phyloP scores from a whole-genome alignment of 2,888 invertebrate species.

The Lasioglossum malachurum region DNA sequence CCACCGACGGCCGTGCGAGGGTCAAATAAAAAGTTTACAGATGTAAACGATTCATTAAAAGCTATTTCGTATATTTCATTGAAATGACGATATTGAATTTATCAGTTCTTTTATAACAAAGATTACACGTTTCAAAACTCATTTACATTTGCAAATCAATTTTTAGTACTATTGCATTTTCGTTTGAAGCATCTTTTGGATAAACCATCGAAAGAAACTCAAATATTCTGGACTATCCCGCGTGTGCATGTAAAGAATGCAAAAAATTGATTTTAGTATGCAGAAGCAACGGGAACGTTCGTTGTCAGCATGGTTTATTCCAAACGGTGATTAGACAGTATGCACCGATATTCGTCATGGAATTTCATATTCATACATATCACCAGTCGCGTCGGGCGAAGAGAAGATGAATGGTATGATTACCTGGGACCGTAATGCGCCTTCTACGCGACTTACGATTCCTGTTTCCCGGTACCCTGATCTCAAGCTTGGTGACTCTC shows the following conservation, averaged over 20 bases:
- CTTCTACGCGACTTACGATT: constrained; percentile 84
- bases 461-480: constrained; percentile 73
- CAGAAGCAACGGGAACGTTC: neutral
- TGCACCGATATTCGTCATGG: neutral
- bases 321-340: neutral
- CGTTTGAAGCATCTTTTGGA: neutral
- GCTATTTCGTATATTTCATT: too few relatives aligned
- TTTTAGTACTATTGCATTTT: neutral
- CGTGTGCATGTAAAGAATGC: neutral
- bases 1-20: neutral
- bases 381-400: constrained; percentile 33
- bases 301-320: neutral
- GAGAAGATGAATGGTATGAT: constrained; percentile 74
- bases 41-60: neutral
- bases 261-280: neutral
- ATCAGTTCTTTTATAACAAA: neutral
- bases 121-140: neutral
- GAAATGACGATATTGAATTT: neutral
- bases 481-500: constrained; percentile 73
- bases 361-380: constrained; percentile 5
- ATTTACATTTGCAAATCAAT: neutral
- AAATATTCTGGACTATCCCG: neutral
- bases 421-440: constrained; percentile 81
- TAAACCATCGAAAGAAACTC: neutral
- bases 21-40: neutral